A percentile compares a stretch with the other conserved stretches of the same genome.
Conservation (phyloP, 2,113 vertebrate species). For the Ibidorhyncha struthersii region DNA sequence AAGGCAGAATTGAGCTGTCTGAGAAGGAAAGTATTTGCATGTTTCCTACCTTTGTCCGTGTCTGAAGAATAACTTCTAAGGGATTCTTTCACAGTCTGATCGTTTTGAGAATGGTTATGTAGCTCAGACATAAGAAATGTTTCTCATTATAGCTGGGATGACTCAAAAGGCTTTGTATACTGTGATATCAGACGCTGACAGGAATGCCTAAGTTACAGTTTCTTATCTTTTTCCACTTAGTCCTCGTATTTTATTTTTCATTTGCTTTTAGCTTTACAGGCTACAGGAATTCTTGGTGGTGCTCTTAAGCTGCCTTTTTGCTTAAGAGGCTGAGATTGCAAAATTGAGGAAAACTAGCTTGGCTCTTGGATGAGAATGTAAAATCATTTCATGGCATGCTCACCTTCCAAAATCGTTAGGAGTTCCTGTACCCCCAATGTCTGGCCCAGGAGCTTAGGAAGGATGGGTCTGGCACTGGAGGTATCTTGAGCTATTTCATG, state of each 20-base stretch:
- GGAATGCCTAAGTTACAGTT: not conserved
- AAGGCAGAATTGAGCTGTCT: not conserved
- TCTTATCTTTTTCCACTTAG: not conserved
- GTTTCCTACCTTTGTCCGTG: not conserved
- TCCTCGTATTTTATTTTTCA: not conserved
- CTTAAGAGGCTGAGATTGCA: not conserved
- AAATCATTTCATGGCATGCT: not conserved
- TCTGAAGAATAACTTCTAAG: not conserved
- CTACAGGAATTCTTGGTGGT: not conserved
- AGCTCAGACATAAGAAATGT: not conserved
- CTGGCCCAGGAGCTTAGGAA: not conserved
- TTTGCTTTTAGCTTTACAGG: not conserved
- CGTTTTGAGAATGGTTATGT: not conserved
- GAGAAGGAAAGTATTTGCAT: not conserved
- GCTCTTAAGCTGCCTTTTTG: not conserved
- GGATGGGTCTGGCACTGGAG: not conserved
- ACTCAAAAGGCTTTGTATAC: not conserved
- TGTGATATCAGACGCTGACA: not conserved
- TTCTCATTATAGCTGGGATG: not conserved
- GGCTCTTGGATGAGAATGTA: not conserved
- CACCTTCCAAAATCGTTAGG: not conserved
- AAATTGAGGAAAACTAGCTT: not conserved
- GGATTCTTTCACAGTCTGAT: not conserved
- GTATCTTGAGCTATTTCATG: not conserved
- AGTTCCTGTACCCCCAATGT: not conserved